Base-by-base conservation (phyloP, 2,888 invertebrate genomes). In the Ctena decussata region DNA sequence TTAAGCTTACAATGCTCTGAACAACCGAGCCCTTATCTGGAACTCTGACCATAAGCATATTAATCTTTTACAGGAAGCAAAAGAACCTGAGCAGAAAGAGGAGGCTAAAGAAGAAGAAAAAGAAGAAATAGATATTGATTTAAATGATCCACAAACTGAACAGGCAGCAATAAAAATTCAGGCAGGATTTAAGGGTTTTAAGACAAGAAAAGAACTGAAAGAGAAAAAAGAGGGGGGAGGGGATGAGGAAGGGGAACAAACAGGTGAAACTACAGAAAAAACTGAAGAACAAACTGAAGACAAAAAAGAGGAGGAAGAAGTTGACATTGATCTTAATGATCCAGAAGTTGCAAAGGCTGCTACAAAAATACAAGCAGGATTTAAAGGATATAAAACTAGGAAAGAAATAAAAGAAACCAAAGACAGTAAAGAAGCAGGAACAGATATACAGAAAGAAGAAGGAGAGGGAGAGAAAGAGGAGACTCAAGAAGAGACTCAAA, bases 141-240 rank as follows among this genome's bases (percentile, higher is more conserved):
- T 93, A 76, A 86, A 87, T 72, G 94, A 93, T 76, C 92, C 93
- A 11, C 92, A 93, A 80, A 92, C 92, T n/a, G 92, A 92, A 82
- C 88, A 91, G 86, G 94, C 93, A 70, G 93, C 94, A 24, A 83
- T 90, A 74, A 94, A 93, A 90, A 95, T 95, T 87, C 95, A 95
- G 83, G 93, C 95, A 27, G 91, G 92, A 15, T 95, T 93, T 85
- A 91, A 92, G 76, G 95, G 95, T 32, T 93, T 89, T 84, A 92
- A 93, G 84, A 86, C 92, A 8, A 83, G 94, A n/a, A 92, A 93
- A 85, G 91, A 92, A 74, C 74, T 93, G 32, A 89, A 91, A 60
- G 85, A 80, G 8, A 86, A 89, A 79, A 86, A 87, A 83, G 90
- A 88, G 24, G 80, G 65, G 30, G 53, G 74, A 15, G 41, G 21